Evolutionary conservation across 2,113 vertebrate genomes (phyloP).

Genomic region (Onychorhynchus coronatus): DNA sequence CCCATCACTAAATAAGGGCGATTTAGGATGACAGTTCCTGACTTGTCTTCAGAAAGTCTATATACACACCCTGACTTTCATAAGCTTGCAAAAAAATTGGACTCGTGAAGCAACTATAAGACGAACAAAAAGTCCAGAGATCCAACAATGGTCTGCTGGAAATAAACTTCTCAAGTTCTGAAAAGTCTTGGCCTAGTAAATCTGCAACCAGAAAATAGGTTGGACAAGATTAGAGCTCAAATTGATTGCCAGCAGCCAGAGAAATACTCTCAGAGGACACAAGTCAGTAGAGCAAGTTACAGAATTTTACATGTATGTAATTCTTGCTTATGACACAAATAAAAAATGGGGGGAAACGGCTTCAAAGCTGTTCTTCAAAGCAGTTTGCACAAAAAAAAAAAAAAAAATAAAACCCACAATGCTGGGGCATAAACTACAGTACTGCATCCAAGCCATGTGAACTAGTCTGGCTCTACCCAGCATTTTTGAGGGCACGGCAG

Average conservation of each 20-base stretch:
- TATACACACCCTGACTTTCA: neutral
- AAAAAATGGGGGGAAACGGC: neutral
- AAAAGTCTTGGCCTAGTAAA: neutral
- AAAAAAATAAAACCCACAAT: neutral
- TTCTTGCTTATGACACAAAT: neutral
- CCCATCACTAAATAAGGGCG: neutral
- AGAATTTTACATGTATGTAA: neutral
- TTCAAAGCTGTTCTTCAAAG: neutral
- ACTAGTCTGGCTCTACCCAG: neutral
- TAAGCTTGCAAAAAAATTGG: neutral
- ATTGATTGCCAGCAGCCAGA: neutral
- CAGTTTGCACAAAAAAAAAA: neutral
- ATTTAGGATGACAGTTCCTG: neutral
- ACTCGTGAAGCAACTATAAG: neutral
- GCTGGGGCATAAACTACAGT: fast-evolving
- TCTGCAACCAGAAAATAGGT: neutral
- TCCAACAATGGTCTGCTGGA: neutral
- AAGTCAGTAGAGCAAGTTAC: neutral
- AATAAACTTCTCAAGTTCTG: neutral
- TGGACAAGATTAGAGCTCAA: neutral
- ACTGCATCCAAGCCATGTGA: fast-evolving
- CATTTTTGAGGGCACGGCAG: fast-evolving
- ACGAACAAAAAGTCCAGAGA: neutral
- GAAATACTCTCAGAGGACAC: neutral
- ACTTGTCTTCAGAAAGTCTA: neutral